Evolutionary conservation across 2,888 invertebrate genomes (phyloP).

Genomic region (Cephus runcator): DNA sequence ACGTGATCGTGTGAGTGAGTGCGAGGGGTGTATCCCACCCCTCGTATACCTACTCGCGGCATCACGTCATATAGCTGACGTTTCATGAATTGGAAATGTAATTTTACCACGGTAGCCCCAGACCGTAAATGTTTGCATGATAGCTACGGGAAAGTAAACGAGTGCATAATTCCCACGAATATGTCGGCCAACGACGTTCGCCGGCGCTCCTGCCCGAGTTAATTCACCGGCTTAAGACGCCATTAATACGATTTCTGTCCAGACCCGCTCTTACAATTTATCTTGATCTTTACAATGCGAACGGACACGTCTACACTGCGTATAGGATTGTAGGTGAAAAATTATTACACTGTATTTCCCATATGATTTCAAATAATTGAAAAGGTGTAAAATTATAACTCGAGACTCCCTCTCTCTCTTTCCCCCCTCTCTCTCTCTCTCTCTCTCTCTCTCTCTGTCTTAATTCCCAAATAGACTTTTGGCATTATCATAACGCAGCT

Average conservation of each 20-base stretch:
- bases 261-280: no score
- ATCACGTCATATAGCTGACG: conserved; percentile 55
- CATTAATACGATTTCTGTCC: no score
- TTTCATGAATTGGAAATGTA: conserved; percentile 65
- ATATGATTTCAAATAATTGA: no score
- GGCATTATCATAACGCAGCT: conserved; percentile 48
- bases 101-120: conserved; percentile 52
- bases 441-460: conserved; percentile 27
- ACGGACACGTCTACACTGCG: no score
- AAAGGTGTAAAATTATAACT: neutral
- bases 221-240: no score
- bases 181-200: no score
- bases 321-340: no score
- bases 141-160: conserved; percentile 56
- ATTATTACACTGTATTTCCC: neutral
- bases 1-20: no score
- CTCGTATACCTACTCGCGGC: conserved; percentile 14
- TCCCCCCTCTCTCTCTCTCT: neutral
- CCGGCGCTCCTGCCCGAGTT: no score
- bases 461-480: conserved; percentile 39
- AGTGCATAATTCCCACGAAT: conserved; percentile 50
- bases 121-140: conserved; percentile 58
- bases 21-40: no score
- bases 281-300: no score
- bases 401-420: neutral